phyloP scores from a whole-genome alignment of 2,113 vertebrate species.

The Azemiops feae region DNA sequence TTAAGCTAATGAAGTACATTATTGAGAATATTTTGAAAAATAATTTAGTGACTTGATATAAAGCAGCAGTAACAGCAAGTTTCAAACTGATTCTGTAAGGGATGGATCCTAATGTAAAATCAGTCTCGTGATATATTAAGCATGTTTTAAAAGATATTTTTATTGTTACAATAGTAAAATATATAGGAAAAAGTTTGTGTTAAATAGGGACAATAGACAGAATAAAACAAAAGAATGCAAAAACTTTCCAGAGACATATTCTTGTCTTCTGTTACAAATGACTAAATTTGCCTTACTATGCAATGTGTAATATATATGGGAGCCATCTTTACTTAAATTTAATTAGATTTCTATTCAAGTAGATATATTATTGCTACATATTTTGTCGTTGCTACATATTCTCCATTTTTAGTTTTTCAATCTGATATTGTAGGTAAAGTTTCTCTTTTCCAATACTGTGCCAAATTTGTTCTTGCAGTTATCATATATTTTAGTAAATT shows the following conservation, averaged over 20 bases:
- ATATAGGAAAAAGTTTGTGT: not conserved
- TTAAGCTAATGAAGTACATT: not conserved
- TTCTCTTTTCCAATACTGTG: not conserved
- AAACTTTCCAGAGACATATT: not conserved
- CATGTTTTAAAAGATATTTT: not conserved
- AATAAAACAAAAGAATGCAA: not conserved
- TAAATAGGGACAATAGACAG: not conserved
- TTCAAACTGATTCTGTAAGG: not conserved
- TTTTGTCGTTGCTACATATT: not conserved
- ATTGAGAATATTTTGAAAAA: conserved; percentile 21
- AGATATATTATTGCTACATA: not conserved
- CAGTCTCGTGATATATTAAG: conserved; percentile 16
- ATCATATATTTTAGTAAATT: not conserved
- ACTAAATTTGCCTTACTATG: not conserved
- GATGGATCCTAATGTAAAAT: conserved; percentile 3
- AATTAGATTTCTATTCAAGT: not conserved
- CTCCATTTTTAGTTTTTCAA: not conserved
- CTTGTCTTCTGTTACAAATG: not conserved
- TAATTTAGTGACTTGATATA: conserved; percentile 41
- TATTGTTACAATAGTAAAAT: not conserved
- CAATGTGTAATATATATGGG: not conserved
- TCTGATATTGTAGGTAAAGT: not conserved
- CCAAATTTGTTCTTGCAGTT: not conserved
- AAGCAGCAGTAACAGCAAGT: conserved; percentile 21
- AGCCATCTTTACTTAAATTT: not conserved